Conservation (phyloP, 1,140 invertebrate species). For the Ceratoteleas bidentatus region DNA sequence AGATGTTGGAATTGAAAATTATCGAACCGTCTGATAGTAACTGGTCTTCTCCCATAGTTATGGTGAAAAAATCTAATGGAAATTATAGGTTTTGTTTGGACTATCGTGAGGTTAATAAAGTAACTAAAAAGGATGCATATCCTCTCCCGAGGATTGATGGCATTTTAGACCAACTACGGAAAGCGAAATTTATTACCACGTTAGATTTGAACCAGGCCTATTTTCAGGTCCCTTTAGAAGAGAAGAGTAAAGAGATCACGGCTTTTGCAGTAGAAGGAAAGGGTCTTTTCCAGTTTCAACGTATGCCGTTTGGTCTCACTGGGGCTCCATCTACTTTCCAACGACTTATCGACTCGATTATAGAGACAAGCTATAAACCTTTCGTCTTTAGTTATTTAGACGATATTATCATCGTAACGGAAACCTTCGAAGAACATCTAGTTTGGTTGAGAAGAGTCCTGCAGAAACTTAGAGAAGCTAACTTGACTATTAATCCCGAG, state of each 20-base stretch:
- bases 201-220: conserved; percentile 69
- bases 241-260: conserved; percentile 28
- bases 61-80: conserved; percentile 17
- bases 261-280: conserved; percentile 35
- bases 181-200: conserved; percentile 58
- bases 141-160: conserved; percentile 6
- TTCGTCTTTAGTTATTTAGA: conserved; percentile 62
- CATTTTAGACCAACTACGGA: conserved; percentile 66
- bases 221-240: conserved; percentile 63
- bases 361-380: background rate
- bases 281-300: conserved; percentile 57
- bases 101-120: conserved; percentile 8
- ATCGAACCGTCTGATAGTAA: conserved; percentile 18
- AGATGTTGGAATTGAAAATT: conserved; percentile 7
- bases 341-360: conserved; percentile 60
- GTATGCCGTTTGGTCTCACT: conserved; percentile 76
- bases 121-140: conserved; percentile 5
- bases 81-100: conserved; percentile 27
- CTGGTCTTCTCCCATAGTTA: conserved; percentile 65
- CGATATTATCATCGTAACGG: conserved; percentile 62
- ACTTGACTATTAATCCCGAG: too few species aligned
- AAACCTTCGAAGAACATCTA: conserved; percentile 64
- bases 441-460: conserved; percentile 7
- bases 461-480: background rate
- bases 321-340: conserved; percentile 68